Base-by-base conservation (phyloP, 2,113 vertebrate species). In the Psettodes erumei region DNA sequence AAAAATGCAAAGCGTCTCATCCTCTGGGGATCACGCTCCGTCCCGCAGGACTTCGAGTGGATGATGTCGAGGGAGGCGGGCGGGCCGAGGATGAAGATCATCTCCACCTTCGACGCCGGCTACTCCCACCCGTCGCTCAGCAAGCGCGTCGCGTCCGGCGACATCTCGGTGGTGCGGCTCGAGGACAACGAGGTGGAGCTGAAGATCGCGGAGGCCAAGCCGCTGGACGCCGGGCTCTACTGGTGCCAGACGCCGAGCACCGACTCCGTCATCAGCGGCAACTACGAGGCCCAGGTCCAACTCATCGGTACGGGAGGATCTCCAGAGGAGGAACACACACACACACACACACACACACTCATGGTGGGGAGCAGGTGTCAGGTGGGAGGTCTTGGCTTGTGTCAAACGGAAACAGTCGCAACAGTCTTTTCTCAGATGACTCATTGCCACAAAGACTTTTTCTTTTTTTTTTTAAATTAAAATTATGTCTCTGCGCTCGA, bases 241-340 rank as follows among this genome's bases (percentile, higher is more conserved):
- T 93, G 86, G 60, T 99, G 98, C 15, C 92, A 89, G 1, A 99
- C 98, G 0, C 96, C 96, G 28, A 99, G 98, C 91, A 99, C 98
- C 0, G 97, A 99, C 45, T 94, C 95, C 23, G 92, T 93, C 1
- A 89, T 95, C 72, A 94, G 93, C 25, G 98, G 98, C 69, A 98
- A 96, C 94, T 99, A 99, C 40, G 85, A 96, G 11, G 96, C 94
- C n/a, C 86, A 87, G 2, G 96, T 98, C 65, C 90, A 94, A 71
- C 94, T 99, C 81, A 95, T 89, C 74, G 97, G 97, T 98, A 82
- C 4, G 85, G 5, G 37, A 25, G 4, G n/a, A 48, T 21, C n/a
- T n/a, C n/a, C n/a, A n/a, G n/a, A n/a, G n/a, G n/a, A n/a, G 1
- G 30, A 69, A 40, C 71, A 61, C 63, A 38, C 71, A 30, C 65